A percentile compares a stretch with the other conserved stretches of the same genome.
phyloP scores from a whole-genome alignment of 2,113 vertebrate genomes.

The Syngnathus floridae region DNA sequence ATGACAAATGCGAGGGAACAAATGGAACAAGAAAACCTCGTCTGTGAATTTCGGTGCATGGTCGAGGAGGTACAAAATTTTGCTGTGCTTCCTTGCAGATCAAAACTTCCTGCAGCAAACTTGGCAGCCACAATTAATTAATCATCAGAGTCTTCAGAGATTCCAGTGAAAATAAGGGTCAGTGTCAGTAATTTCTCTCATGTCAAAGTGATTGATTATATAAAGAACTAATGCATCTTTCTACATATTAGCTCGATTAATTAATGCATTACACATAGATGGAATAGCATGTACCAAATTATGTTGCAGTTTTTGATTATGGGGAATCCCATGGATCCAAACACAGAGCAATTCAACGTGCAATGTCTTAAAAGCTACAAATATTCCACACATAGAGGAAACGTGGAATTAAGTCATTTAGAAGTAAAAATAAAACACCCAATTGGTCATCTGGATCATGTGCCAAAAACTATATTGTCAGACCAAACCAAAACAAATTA shows the following conservation, averaged over 20 bases:
- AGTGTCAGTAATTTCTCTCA: slow-evolving; percentile 14
- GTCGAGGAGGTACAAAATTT: background rate
- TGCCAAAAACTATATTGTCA: background rate
- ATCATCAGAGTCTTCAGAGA: background rate
- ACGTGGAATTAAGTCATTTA: background rate
- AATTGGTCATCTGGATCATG: slow-evolving; percentile 1
- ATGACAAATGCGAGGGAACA: background rate
- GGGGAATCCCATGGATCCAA: background rate
- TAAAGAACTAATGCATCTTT: background rate
- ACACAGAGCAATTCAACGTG: background rate
- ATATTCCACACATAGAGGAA: background rate
- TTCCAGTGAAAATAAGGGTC: background rate
- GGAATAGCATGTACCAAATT: background rate
- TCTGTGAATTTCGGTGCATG: background rate
- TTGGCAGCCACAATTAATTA: background rate
- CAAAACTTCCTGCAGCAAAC: background rate
- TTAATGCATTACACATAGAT: background rate
- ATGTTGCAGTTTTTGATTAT: slow-evolving; percentile 1
- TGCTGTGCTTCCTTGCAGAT: background rate
- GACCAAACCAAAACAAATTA: background rate
- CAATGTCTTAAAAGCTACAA: background rate
- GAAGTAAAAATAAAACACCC: background rate
- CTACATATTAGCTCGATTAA: background rate
- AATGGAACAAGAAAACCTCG: background rate
- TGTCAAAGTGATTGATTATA: slow-evolving; percentile 20